Evolutionary conservation across 1,140 invertebrate species (phyloP).

Genomic region (Bombus vancouverensis): DNA sequence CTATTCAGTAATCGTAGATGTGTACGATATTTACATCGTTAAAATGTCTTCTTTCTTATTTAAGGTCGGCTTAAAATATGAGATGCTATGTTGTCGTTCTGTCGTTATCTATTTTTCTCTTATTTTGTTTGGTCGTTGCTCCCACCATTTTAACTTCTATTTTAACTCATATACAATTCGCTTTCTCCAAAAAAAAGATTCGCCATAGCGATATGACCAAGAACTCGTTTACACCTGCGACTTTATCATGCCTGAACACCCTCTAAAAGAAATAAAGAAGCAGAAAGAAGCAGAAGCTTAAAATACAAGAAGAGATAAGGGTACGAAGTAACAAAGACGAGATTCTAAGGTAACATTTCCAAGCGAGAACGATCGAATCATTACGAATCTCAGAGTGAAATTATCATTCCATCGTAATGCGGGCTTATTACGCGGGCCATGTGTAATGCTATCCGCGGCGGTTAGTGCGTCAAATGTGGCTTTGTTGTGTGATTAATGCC

Average conservation of each 20-base stretch:
- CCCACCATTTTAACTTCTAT: not conserved
- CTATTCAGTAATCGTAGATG: too few species aligned
- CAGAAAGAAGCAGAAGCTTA: not conserved
- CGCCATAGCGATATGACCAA: not conserved
- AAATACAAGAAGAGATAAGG: not conserved
- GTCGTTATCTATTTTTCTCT: not conserved
- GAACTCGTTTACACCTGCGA: not conserved
- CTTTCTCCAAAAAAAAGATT: not conserved
- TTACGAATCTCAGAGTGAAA: conserved; percentile 62
- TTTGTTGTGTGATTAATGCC: conserved; percentile 82
- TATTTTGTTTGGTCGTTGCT: not conserved
- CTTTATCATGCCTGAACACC: not conserved
- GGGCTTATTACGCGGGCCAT: conserved; percentile 76
- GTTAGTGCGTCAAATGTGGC: conserved; percentile 80
- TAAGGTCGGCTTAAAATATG: too few species aligned
- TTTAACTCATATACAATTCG: not conserved
- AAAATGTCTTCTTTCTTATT: too few species aligned
- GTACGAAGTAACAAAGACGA: not conserved
- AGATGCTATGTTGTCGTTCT: too few species aligned
- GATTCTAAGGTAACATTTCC: not conserved
- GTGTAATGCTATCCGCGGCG: conserved; percentile 78
- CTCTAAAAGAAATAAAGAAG: not conserved
- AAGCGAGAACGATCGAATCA: conserved; percentile 29
- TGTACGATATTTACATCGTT: too few species aligned
- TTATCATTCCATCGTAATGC: conserved; percentile 75